Base-by-base conservation (phyloP, 1,140 invertebrate species). In the Drosophila sulfurigaster region DNA sequence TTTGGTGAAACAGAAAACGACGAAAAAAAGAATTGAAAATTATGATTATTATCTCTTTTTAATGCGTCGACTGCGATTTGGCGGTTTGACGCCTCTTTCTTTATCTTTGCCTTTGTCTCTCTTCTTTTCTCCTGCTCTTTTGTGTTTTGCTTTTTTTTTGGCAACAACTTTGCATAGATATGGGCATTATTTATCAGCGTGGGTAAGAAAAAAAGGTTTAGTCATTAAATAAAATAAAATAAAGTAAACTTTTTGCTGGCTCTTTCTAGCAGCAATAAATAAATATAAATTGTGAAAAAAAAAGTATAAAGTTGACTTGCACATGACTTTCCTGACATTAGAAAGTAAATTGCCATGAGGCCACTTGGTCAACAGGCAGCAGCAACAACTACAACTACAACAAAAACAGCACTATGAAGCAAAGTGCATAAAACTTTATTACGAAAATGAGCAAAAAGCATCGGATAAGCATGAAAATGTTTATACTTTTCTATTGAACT, bases 331-430 rank as follows among this genome's bases (percentile, higher is more conserved):
- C 75, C 56, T 89, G 85, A 81, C 85, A 89, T 89, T 89, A 89
- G 85, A 89, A 89, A 89, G 85, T 89, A 89, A 89, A 89, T 89
- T 89, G 86, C 85, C 78, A 85, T 90, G 54, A 89, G 85, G 85
- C 85, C 86, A 89, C 78, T 89, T 89, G 85, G 85, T 89, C 86
- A 89, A 43, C 41, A 89, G 79, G 79, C 69, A 60, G 73, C 69
- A 78, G 13, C 78, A 77, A 51, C 72, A 62, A 25, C 63, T 64
- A 38, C 77, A 58, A 43, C 49, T 49, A 43, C 58, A 56, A 28
- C 13, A 51, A 54, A 48, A 71, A 63, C n/a, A 38, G 8, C 49
- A 28, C 48, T 32, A 41, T 38, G 48, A 38, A 71, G 41, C 62
- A 72, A 66, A 54, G 60, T 72, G 62, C 69, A 72, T 52, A 67